Evolutionary conservation across 92 coral and sea anemone species (phyloP), one percentile per base, ranked within the genome.

Genomic region (Pocillopora grandis): DNA sequence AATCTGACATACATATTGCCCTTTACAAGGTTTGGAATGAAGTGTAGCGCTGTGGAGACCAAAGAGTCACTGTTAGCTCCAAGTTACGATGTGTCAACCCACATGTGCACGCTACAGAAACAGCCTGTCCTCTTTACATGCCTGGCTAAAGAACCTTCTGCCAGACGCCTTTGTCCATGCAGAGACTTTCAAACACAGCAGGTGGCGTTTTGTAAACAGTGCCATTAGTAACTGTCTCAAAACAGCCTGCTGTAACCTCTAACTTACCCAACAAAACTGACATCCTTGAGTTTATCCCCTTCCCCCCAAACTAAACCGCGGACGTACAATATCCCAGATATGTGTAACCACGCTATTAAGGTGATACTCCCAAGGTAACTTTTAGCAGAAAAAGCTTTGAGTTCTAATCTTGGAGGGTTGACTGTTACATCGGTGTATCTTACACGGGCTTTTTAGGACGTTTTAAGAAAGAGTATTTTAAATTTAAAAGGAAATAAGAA

Each of bases 121-220:
- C 81, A 76, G 37, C 71, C 82, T 57, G 59, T 84, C 5, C 71
- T 84, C 19, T 84, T 84, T 35, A 76, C 69, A 52, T 84, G 88
- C 77, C 83, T 84, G 18, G 80, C 73, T 18, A 66, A 60, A 62
- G 76, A 19, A 27, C 76, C 83, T 0, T 58, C 56, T 18, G 37
- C 35, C 5, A 59, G n/a, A 14, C 81, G 88, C 1, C 82, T 84
- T 14, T 84, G 88, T 59, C 88, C 88, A 2, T 84, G 88, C 55
- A 76, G 88, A 58, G 88, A 84, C 65, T 84, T 72, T 58, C 88
- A 84, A 37, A 15, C 76, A 15, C 88, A 84, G 33, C 88, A 84
- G 48, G 82, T 84, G 12, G 83, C 88, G 60, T 70, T 84, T 57
- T 84, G 88, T 65, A 84, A 76, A 36, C 65, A 76, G 66, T 84